Evolutionary conservation across 2,797 vertebrate species (phyloP).

Genomic region (Falco rusticolus): DNA sequence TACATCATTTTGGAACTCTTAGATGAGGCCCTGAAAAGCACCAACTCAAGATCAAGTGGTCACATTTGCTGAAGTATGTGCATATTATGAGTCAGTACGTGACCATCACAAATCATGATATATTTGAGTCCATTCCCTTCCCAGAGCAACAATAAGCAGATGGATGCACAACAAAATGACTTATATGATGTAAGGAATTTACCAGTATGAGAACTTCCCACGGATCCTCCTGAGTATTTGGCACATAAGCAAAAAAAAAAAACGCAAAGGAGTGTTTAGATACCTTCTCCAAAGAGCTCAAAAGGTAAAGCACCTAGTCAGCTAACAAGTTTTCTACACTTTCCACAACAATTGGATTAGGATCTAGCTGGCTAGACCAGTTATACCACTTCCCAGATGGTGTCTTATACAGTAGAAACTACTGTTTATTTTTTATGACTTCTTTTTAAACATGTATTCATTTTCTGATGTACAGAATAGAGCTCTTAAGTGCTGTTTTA

Average conservation of each 20-base stretch:
- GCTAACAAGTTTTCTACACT: background rate
- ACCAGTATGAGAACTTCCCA: background rate
- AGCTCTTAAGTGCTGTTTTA: background rate
- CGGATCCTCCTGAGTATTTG: background rate
- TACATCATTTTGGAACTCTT: background rate
- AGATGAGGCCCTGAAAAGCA: background rate
- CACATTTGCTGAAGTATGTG: fast-evolving
- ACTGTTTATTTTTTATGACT: background rate
- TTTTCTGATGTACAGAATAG: background rate
- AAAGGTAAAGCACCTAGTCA: background rate
- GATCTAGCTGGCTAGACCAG: background rate
- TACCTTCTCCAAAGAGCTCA: background rate
- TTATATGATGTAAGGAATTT: background rate
- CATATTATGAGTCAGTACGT: background rate
- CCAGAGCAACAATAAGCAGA: background rate
- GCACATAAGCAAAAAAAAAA: background rate
- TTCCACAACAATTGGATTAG: background rate
- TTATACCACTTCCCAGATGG: background rate
- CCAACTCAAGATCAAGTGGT: background rate
- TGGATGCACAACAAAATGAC: fast-evolving
- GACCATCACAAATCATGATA: background rate
- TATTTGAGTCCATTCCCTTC: background rate
- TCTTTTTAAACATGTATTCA: background rate
- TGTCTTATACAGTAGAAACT: background rate
- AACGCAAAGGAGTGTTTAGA: background rate